A percentile compares a stretch with the other conserved stretches of the same genome.
Conservation (phyloP, 2,113 vertebrate genomes). For the Antigone vipio region DNA sequence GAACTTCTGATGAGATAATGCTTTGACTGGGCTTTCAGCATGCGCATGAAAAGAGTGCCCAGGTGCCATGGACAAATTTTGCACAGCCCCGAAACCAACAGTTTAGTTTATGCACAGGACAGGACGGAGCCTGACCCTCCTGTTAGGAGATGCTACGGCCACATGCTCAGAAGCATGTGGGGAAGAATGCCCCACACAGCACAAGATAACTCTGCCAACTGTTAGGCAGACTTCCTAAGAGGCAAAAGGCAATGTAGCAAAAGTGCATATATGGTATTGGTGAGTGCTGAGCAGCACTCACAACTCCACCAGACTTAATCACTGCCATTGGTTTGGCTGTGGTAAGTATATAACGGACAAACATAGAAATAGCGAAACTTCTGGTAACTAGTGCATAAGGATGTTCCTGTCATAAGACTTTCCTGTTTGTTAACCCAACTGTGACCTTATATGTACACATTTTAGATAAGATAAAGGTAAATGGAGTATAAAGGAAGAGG, state of each 20-base stretch:
- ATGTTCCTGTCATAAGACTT: not conserved
- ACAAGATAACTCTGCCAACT: not conserved
- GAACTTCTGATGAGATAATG: not conserved
- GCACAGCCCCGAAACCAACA: not conserved
- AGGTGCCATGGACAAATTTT: not conserved
- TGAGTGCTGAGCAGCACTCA: not conserved
- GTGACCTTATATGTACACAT: not conserved
- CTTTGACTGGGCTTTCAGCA: not conserved
- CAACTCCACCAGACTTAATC: not conserved
- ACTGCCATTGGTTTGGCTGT: not conserved
- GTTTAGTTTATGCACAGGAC: not conserved
- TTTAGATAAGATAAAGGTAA: not conserved
- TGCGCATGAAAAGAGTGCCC: not conserved
- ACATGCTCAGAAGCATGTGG: not conserved
- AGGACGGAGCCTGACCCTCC: not conserved
- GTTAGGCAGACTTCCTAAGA: not conserved
- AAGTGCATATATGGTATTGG: not conserved
- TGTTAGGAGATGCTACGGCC: not conserved
- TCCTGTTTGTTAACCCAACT: not conserved
- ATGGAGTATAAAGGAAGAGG: not conserved
- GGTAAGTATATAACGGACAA: not conserved
- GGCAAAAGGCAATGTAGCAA: not conserved
- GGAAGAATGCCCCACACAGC: not conserved
- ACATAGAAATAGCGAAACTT: not conserved
- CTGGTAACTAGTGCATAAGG: not conserved